These are phyloP conservation scores for Dicentrarchus labrax DNA, from an alignment of 2,113 vertebrate species.

Conservation along the genomic window DNA sequence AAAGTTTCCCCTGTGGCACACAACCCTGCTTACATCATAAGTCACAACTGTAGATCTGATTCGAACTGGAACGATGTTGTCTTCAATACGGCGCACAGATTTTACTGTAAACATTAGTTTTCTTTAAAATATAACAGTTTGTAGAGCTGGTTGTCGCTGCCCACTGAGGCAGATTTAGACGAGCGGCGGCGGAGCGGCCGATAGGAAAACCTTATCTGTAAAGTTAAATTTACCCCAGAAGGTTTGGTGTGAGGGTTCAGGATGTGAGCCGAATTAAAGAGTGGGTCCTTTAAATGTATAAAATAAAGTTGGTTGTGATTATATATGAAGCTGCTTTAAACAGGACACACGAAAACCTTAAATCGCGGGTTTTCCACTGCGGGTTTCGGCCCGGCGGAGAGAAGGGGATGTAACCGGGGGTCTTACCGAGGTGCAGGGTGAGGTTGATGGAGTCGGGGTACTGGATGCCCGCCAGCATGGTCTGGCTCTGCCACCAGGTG, in stretches of 20 bases:
- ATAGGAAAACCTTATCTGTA: no score
- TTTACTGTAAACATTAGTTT: fast-evolving
- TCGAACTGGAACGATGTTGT: fast-evolving
- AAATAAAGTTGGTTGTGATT: fast-evolving
- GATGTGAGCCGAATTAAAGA: not conserved
- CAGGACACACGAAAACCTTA: fast-evolving
- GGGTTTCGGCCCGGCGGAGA: not conserved
- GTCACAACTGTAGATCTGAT: not conserved
- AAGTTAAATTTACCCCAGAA: not conserved
- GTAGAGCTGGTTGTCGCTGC: not conserved
- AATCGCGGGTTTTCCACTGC: fast-evolving
- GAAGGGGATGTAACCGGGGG: fast-evolving
- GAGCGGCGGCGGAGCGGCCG: not conserved
- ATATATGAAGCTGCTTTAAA: fast-evolving
- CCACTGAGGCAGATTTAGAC: not conserved
- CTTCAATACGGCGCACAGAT: not conserved
- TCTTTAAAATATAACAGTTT: no score
- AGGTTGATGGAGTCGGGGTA: slow-evolving; percentile 95
- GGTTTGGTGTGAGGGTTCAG: fast-evolving
- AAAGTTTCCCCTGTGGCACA: not conserved
- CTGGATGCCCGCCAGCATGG: slow-evolving; percentile 97
- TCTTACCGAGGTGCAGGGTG: slow-evolving; percentile 95
- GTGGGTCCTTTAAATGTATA: fast-evolving
- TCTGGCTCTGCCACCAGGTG: slow-evolving; percentile 99
- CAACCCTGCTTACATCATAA: no score